Evolutionary conservation across 92 coral and sea anemone species (phyloP).

Genomic region (Scolanthus callimorphus): DNA sequence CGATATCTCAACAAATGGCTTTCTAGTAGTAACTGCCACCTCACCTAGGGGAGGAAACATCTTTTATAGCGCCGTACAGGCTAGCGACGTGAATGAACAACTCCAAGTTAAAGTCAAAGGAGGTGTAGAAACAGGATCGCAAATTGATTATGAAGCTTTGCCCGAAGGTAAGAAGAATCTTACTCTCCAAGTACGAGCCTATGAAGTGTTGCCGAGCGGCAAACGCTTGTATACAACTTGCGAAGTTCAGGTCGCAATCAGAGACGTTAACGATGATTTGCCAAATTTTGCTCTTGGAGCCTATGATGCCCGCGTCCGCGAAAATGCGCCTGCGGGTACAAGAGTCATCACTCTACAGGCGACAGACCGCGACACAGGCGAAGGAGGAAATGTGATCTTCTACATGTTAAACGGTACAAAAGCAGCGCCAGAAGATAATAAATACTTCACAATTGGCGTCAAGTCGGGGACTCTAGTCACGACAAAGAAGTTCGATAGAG

Average conservation of each 20-base stretch:
- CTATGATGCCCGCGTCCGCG: constrained; percentile 86
- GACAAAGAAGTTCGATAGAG: constrained; percentile 57
- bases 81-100: constrained; percentile 57
- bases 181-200: constrained; percentile 74
- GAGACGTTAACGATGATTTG: constrained; percentile 80
- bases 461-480: constrained; percentile 51
- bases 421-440: not conserved
- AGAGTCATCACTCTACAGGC: constrained; percentile 74
- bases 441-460: constrained; percentile 21
- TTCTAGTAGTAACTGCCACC: constrained; percentile 35
- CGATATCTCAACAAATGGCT: too few species aligned
- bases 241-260: constrained; percentile 34
- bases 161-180: constrained; percentile 29
- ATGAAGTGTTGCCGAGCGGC: constrained; percentile 35
- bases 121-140: constrained; percentile 56
- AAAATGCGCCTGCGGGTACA: constrained; percentile 47
- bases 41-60: constrained; percentile 25
- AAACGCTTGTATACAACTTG: constrained; percentile 64
- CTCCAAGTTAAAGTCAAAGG: constrained; percentile 73
- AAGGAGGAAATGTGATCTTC: constrained; percentile 45
- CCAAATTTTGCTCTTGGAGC: constrained; percentile 79
- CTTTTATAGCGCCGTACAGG: constrained; percentile 65
- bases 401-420: not conserved
- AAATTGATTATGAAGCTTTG: constrained; percentile 57
- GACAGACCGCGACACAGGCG: constrained; percentile 66